phyloP scores from a whole-genome alignment of 2,888 invertebrate genomes.

The Sphaerophoria rueppellii region DNA sequence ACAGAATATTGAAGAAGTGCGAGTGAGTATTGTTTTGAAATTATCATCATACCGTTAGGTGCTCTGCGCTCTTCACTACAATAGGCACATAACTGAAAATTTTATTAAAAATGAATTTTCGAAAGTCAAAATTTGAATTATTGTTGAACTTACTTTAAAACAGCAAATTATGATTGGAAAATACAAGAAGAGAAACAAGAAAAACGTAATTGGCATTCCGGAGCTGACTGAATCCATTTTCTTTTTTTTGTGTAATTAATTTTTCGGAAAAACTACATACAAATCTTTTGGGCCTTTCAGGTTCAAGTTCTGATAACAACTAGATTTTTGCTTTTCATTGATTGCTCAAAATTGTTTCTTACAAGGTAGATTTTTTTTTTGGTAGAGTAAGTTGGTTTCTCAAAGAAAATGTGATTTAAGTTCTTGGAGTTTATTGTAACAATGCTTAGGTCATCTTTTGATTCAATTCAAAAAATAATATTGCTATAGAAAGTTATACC shows the following conservation, averaged over 20 bases:
- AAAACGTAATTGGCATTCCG: constrained; percentile 37
- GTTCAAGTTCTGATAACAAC: constrained; percentile 45
- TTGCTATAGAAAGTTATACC: too few species aligned
- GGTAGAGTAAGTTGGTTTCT: neutral
- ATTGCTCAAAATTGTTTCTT: constrained; percentile 15
- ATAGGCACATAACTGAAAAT: neutral
- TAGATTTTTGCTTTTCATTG: constrained; percentile 15
- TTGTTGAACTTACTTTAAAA: constrained; percentile 46
- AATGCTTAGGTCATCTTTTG: too few species aligned
- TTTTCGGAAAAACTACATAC: neutral
- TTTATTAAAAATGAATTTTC: neutral
- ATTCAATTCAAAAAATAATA: too few species aligned
- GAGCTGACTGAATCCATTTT: constrained; percentile 57
- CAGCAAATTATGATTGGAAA: constrained; percentile 41
- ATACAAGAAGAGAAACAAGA: constrained; percentile 54
- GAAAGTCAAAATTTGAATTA: neutral
- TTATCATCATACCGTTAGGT: constrained; percentile 8
- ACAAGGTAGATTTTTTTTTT: constrained; percentile 7
- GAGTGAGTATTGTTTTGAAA: too few species aligned
- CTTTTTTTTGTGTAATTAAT: neutral
- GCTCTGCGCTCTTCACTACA: too few species aligned
- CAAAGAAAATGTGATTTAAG: too few species aligned
- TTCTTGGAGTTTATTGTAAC: too few species aligned
- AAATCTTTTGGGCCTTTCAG: constrained; percentile 31
- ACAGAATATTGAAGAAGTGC: too few species aligned